Evolutionary conservation across 2,888 invertebrate genomes (phyloP), one percentile per base, ranked within the genome.

Genomic region (Hemicrepidius hirtus): DNA sequence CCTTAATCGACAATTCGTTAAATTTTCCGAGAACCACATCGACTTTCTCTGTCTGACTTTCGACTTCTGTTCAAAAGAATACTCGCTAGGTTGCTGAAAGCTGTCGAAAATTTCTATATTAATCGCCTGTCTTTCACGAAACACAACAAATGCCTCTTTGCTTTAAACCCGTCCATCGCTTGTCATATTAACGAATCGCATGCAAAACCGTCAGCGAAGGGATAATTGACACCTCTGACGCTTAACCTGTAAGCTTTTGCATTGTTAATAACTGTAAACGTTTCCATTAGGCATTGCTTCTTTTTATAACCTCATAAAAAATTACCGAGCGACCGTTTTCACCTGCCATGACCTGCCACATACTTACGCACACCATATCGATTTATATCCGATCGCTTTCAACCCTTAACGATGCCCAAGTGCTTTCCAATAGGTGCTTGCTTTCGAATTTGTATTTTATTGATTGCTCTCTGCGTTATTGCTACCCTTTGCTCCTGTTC

Each of bases 191-290:
- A 49, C 53, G 41, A 69, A 55, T 63, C 41, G 49, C 44, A 69
- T 69, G 62, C 63, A 69, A 69, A 69, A 63, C 44, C 50, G 49
- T 53, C 50, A 37, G 20, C 40, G 41, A 12, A 63, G 24, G 55
- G 53, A 62, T 69, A 69, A 69, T 63, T 69, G 69, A 69, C 69
- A 69, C 50, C 63, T 63, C 69, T 69, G 53, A 53, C 69, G 50
- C 28, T 69, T 63, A 69, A 62, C 63, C 55, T 63, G 63, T 63
- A 55, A 69, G 37, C 63, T 41, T 69, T 28, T 69, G 60, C 44
- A 69, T 69, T 62, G 44, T 69, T 62, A 50, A 69, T 63, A 44
- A 41, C 18, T 10, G 32, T 18, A 50, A 59, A 62, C 59, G 37
- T 40, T 69, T 68, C 68, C 68, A 68, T 68, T 68, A 62, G 13